Evolutionary conservation across 2,888 invertebrate genomes (phyloP).

Genomic region (Phaonia tiefii): DNA sequence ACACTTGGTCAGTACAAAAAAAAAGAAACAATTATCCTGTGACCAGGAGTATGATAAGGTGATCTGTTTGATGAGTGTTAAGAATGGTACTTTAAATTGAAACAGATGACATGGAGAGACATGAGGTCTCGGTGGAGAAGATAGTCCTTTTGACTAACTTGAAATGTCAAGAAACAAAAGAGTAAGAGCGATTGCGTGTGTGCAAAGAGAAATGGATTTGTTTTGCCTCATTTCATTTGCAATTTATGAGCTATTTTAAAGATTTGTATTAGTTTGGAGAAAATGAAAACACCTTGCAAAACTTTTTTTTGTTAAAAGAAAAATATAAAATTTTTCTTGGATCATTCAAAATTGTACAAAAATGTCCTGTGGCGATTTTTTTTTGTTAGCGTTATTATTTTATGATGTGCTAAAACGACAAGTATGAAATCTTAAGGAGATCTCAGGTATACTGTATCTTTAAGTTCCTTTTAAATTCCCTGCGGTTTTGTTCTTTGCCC

Average conservation of each 20-base stretch:
- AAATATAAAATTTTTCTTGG: neutral
- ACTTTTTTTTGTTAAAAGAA: neutral
- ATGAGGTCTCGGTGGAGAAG: neutral
- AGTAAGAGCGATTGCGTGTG: neutral
- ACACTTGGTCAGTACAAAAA: neutral
- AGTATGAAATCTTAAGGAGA: slow-evolving; percentile 12
- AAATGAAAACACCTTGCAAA: slow-evolving; percentile 32
- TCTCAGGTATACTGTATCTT: slow-evolving; percentile 18
- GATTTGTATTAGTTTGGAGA: neutral
- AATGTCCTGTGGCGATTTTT: slow-evolving; percentile 52
- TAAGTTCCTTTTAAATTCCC: neutral
- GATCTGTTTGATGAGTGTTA: neutral
- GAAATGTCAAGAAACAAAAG: slow-evolving; percentile 8
- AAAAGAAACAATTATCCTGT: neutral
- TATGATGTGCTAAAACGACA: slow-evolving; percentile 51
- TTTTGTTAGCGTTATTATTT: slow-evolving; percentile 32
- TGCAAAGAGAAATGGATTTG: slow-evolving; percentile 70
- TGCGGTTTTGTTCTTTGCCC: slow-evolving; percentile 35
- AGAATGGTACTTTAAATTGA: slow-evolving; percentile 22
- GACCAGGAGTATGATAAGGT: neutral
- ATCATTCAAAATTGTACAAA: slow-evolving; percentile 15
- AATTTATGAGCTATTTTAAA: slow-evolving; percentile 74
- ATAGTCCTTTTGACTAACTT: slow-evolving; percentile 19
- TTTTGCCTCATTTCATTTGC: slow-evolving; percentile 78
- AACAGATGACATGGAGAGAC: slow-evolving; percentile 29